Evolutionary conservation across 2,888 invertebrate species (phyloP).

Genomic region (Sinodicranocentrus sp.): DNA sequence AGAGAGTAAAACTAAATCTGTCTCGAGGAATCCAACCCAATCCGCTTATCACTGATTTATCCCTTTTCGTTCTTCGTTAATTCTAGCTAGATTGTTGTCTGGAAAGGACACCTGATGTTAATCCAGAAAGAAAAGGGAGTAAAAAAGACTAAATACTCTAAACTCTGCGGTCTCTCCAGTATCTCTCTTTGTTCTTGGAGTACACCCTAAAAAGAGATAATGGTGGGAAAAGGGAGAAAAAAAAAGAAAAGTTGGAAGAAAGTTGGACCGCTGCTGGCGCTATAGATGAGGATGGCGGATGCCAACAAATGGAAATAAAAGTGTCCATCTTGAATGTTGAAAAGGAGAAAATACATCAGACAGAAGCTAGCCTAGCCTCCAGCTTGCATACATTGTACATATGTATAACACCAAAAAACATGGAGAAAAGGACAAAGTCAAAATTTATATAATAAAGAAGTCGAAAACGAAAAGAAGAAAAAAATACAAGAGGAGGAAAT

Average conservation of each 20-base stretch:
- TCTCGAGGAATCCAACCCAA: slow-evolving; percentile 48
- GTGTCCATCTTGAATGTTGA: slow-evolving; percentile 59
- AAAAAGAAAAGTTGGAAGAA: slow-evolving; percentile 34
- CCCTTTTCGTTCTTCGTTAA: slow-evolving; percentile 59
- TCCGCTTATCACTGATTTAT: slow-evolving; percentile 68
- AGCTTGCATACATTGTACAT: not conserved
- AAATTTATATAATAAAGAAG: too few relatives aligned
- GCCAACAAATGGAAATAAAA: slow-evolving; percentile 67
- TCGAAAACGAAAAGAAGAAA: too few relatives aligned
- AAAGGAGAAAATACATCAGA: slow-evolving; percentile 29
- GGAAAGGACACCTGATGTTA: slow-evolving; percentile 66
- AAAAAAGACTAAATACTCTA: slow-evolving; percentile 43
- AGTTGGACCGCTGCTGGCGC: slow-evolving; percentile 36
- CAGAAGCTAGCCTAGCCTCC: slow-evolving; percentile 26
- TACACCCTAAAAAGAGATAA: slow-evolving; percentile 31
- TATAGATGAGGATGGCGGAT: slow-evolving; percentile 36
- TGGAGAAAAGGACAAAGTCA: too few relatives aligned
- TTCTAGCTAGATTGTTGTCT: slow-evolving; percentile 58
- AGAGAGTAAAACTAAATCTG: slow-evolving; percentile 29
- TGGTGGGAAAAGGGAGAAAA: slow-evolving; percentile 27
- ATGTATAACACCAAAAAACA: too few relatives aligned
- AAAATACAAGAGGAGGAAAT: slow-evolving; percentile 40
- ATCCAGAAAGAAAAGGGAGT: slow-evolving; percentile 43
- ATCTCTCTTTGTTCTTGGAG: slow-evolving; percentile 5
- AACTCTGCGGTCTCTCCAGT: slow-evolving; percentile 2